Conservation (phyloP, 1,140 invertebrate species). For the Scaptomyza hsui region DNA sequence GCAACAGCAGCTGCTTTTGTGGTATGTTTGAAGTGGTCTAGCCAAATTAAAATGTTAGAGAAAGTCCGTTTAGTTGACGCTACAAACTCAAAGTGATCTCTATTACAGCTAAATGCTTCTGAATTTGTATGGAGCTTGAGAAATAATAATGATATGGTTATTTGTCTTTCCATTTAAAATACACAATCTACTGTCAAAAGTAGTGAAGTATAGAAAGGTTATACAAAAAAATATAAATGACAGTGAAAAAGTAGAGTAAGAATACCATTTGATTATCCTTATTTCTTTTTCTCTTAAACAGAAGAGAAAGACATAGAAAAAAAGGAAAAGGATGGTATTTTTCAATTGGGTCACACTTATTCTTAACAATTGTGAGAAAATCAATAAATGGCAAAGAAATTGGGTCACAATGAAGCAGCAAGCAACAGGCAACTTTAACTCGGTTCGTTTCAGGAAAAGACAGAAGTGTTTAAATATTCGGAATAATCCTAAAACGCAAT, state of each 20-base stretch:
- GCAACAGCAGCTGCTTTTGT: conserved; percentile 7
- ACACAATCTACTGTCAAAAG: too few species aligned
- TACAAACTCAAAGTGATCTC: conserved; percentile 15
- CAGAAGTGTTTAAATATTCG: too few species aligned
- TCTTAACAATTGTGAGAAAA: conserved; percentile 18
- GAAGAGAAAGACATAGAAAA: neutral
- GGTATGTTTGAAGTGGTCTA: conserved; percentile 41
- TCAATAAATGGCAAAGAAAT: neutral
- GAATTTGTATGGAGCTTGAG: conserved; percentile 16
- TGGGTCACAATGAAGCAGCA: neutral
- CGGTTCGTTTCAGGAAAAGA: neutral
- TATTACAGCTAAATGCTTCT: conserved; percentile 3
- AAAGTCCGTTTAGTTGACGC: conserved; percentile 23
- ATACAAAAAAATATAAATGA: conserved; percentile 3
- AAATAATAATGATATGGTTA: neutral
- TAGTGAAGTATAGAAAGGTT: too few species aligned
- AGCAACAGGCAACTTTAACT: neutral
- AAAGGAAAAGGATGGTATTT: conserved; percentile 3
- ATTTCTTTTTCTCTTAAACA: neutral
- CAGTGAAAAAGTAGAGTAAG: conserved; percentile 7
- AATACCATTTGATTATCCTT: neutral
- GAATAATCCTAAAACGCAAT: neutral
- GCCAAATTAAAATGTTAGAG: conserved; percentile 31
- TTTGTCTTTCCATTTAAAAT: neutral
- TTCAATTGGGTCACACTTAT: conserved; percentile 22